Percentiles rank a stretch among this genome's conserved stretches.
Conservation (phyloP, 2,888 invertebrate genomes). For the Synergus laeviventris region DNA sequence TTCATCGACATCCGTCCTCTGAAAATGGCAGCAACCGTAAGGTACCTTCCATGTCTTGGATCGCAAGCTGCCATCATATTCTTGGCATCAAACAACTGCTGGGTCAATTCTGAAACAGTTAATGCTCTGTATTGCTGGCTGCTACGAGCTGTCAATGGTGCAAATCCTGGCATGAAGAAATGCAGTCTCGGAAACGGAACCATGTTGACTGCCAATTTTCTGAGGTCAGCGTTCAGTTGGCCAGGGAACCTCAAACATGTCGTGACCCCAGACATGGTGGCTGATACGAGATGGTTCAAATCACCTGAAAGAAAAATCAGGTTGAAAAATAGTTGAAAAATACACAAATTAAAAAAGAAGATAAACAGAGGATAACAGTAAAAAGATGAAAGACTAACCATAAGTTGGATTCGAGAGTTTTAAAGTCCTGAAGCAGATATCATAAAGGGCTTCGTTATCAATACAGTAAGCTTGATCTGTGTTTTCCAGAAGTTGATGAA, state of each 20-base stretch:
- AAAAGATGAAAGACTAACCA: conserved; percentile 75
- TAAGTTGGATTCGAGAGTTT: conserved; percentile 82
- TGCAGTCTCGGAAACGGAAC: conserved; percentile 94
- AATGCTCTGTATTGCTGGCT: conserved; percentile 84
- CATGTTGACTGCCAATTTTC: conserved; percentile 97
- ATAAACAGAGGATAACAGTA: no score
- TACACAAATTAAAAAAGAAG: no score
- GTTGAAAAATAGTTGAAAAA: no score
- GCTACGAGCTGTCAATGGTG: conserved; percentile 86
- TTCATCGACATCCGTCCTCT: conserved; percentile 83
- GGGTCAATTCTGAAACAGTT: conserved; percentile 88
- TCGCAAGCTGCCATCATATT: conserved; percentile 83
- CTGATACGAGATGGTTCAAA: conserved; percentile 92
- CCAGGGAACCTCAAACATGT: conserved; percentile 95
- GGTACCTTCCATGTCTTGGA: conserved; percentile 79
- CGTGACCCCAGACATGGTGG: conserved; percentile 92
- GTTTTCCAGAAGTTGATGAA: conserved; percentile 93
- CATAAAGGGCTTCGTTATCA: conserved; percentile 94
- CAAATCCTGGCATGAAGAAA: conserved; percentile 93
- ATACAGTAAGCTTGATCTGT: conserved; percentile 95
- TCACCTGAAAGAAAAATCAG: conserved; percentile 80
- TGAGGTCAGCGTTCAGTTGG: conserved; percentile 94
- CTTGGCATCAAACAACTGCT: conserved; percentile 88
- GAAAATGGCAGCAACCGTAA: conserved; percentile 85
- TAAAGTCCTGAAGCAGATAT: conserved; percentile 89